Percentiles rank a stretch among this genome's conserved stretches.
These are phyloP conservation scores for Phoenoteleia sp. DNA, from an alignment of 2,888 invertebrate species.

Conservation along the genomic window DNA sequence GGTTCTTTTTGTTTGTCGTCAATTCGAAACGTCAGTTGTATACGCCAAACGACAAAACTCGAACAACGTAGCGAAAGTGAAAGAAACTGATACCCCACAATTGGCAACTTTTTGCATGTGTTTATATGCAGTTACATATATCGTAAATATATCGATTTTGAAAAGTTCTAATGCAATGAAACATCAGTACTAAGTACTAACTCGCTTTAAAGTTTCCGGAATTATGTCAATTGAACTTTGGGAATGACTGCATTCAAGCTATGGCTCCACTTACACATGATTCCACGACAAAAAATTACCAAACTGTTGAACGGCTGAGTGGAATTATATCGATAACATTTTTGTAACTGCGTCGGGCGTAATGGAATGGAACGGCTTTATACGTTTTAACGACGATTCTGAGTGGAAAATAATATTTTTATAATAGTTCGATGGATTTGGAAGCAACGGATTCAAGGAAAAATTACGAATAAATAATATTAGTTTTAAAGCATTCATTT, in stretches of 20 bases:
- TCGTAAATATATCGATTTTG: conserved; percentile 1
- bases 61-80: neutral
- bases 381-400: neutral
- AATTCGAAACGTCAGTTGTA: neutral
- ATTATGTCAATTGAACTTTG: conserved; percentile 41
- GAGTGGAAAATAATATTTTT: conserved; percentile 2
- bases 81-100: neutral
- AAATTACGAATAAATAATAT: no score
- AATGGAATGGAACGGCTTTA: conserved; percentile 29
- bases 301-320: conserved; percentile 36
- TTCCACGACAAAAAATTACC: conserved; percentile 32
- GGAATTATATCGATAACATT: conserved; percentile 25
- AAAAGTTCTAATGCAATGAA: conserved; percentile 44
- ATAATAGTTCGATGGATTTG: conserved; percentile 8
- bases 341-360: conserved; percentile 16
- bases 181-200: conserved; percentile 37
- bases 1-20: neutral
- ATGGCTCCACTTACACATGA: conserved; percentile 24
- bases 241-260: conserved; percentile 28
- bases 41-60: neutral
- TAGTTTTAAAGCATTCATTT: neutral
- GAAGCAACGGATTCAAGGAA: no score
- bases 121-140: conserved; percentile 9
- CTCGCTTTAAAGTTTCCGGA: conserved; percentile 38
- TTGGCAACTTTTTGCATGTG: conserved; percentile 17